Base-by-base conservation (phyloP, 2,888 invertebrate genomes). In the Catonia carolina region DNA sequence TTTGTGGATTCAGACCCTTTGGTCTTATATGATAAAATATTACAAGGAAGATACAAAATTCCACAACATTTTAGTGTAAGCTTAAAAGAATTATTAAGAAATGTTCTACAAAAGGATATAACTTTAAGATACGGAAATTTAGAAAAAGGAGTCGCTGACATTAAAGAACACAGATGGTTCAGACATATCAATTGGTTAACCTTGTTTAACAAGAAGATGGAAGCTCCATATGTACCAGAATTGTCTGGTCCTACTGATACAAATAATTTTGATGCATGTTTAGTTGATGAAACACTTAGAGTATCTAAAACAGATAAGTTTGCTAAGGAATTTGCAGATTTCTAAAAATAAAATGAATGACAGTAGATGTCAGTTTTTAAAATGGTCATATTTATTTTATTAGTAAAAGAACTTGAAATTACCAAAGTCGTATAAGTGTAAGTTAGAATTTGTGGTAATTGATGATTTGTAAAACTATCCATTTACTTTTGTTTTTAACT, bases 21-120 rank as follows among this genome's bases (percentile, higher is more conserved):
- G 81, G 86, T 86, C 71, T 89, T 95, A 62, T 97, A 96, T 72
- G 92, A 91, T 69, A 95, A 91, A 74, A 97, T 99, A 64, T 89
- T 94, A 12, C 80, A 84, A 17, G 92, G 90, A 41, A 90, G 88
- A 76, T 95, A 89, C 67, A 83, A 86, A 66, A 89, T 86, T 71
- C 92, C 95, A 1, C 79, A 82, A 0, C 84, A 84, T 69, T 95
- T 98, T 70, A 86, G 84, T 56, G 78, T 81, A 1, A 84, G 91
- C 59, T 73, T 97, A 41, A 86, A 86, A 67, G 89, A 96, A 72
- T 74, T 99, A 14, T 71, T 96, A 49, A 78, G 81, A 59, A 89
- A 92, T 69, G 77, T 94, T 56, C 75, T 95, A 5, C 89, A 91
- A 71, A 82, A 85, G 6, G 90, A 91, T 71, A 73, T 88, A 52